Conservation (phyloP, 2,888 invertebrate genomes). For the Agrenia bidenticulata region DNA sequence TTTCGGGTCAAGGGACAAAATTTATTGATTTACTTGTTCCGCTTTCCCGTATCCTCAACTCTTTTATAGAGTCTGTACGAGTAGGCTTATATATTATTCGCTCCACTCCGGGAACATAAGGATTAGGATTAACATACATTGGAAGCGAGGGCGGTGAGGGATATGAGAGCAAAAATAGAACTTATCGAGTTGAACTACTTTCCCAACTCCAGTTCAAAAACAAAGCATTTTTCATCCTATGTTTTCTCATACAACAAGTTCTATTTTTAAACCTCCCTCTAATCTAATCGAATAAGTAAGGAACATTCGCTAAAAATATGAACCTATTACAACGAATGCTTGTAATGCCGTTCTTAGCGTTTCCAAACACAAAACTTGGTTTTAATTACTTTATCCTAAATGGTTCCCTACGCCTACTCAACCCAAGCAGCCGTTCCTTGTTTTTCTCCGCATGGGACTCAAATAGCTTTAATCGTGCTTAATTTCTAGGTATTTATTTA, state of each 20-base stretch:
- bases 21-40: conserved; percentile 10
- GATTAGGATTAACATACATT: not conserved
- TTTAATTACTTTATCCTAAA: not conserved
- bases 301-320: not conserved
- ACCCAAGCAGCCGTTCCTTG: not conserved
- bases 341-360: not conserved
- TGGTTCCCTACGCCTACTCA: not conserved
- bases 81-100: not conserved
- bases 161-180: conserved; percentile 17
- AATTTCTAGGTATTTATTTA: no score
- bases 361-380: not conserved
- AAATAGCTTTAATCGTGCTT: no score
- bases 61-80: no score
- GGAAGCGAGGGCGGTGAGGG: not conserved
- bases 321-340: not conserved
- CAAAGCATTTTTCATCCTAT: conserved; percentile 10
- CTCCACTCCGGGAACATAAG: not conserved
- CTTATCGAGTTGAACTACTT: conserved; percentile 16
- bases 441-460: no score
- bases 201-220: conserved; percentile 4
- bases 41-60: not conserved
- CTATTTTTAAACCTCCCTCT: not conserved
- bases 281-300: not conserved
- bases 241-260: conserved; percentile 2
- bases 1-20: conserved; percentile 19